A percentile compares a stretch with the other conserved stretches of the same genome.
Evolutionary conservation across 2,888 invertebrate species (phyloP).

Genomic region (Noctua comes): DNA sequence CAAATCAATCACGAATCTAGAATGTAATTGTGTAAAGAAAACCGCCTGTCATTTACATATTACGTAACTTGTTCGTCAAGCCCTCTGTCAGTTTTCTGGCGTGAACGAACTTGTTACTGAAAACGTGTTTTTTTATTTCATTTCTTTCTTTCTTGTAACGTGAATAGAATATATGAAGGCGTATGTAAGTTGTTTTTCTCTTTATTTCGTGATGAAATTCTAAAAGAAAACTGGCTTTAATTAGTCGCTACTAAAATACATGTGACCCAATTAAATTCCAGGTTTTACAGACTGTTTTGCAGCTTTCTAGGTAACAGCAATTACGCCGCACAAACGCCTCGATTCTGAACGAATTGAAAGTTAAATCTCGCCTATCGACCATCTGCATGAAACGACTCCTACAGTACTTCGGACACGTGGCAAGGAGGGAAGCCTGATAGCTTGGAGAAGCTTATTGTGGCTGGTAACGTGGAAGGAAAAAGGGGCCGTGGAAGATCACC

Average conservation of each 20-base stretch:
- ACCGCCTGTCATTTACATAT: constrained; percentile 12
- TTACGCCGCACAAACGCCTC: not conserved
- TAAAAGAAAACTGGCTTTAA: constrained; percentile 25
- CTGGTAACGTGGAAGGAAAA: too few relatives aligned
- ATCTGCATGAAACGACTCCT: too few relatives aligned
- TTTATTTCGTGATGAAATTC: constrained; percentile 2
- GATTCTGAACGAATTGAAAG: too few relatives aligned
- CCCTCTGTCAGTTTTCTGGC: constrained; percentile 6
- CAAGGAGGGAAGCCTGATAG: too few relatives aligned
- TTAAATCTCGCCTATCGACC: too few relatives aligned
- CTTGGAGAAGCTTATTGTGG: too few relatives aligned
- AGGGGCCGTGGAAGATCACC: too few relatives aligned
- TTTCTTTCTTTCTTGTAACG: constrained; percentile 17
- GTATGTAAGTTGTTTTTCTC: constrained; percentile 1
- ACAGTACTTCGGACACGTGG: too few relatives aligned
- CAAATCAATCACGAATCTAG: constrained; percentile 23
- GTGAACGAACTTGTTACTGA: constrained; percentile 22
- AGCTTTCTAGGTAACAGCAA: not conserved
- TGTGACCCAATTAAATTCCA: constrained; percentile 17
- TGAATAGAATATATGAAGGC: constrained; percentile 33
- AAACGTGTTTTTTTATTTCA: constrained; percentile 29
- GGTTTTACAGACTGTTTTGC: constrained; percentile 1
- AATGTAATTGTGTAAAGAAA: constrained; percentile 27
- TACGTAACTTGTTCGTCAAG: constrained; percentile 23
- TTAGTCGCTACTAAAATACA: constrained; percentile 15